Percentiles rank a stretch among this genome's conserved stretches.
Conservation (phyloP, 2,113 vertebrate species). For the Nestor notabilis region DNA sequence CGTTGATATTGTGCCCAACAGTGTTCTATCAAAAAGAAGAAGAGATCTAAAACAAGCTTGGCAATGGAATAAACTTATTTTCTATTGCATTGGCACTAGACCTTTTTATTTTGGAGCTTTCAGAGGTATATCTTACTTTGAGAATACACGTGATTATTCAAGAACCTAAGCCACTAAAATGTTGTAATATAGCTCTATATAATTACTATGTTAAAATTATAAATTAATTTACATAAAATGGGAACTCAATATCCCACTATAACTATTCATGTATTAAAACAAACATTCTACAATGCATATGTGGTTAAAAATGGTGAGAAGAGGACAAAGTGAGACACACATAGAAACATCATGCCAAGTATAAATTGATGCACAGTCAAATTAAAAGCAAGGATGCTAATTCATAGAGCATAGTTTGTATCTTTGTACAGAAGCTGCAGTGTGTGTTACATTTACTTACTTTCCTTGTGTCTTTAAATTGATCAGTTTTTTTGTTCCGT, state of each 20-base stretch:
- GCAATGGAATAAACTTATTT: conserved; percentile 13
- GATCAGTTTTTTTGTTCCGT: neutral
- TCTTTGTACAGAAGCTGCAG: neutral
- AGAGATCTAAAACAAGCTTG: conserved; percentile 39
- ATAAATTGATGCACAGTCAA: neutral
- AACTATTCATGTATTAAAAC: neutral
- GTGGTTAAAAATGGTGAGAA: neutral
- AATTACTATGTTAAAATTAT: neutral
- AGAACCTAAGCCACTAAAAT: neutral
- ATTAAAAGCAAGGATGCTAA: neutral
- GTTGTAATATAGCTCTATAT: neutral
- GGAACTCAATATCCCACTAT: neutral
- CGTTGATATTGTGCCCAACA: conserved; percentile 1
- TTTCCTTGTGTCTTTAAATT: conserved; percentile 4
- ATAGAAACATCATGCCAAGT: neutral
- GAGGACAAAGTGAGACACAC: neutral
- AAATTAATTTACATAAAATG: neutral
- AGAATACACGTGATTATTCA: neutral
- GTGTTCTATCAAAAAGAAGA: conserved; percentile 46
- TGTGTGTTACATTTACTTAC: neutral
- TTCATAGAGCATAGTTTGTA: neutral
- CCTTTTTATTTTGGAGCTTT: neutral
- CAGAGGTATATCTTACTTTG: neutral
- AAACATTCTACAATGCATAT: neutral
- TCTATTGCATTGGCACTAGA: neutral